Base-by-base conservation (phyloP, 92 coral and sea anemone genomes). In the Meandrina meandrites region DNA sequence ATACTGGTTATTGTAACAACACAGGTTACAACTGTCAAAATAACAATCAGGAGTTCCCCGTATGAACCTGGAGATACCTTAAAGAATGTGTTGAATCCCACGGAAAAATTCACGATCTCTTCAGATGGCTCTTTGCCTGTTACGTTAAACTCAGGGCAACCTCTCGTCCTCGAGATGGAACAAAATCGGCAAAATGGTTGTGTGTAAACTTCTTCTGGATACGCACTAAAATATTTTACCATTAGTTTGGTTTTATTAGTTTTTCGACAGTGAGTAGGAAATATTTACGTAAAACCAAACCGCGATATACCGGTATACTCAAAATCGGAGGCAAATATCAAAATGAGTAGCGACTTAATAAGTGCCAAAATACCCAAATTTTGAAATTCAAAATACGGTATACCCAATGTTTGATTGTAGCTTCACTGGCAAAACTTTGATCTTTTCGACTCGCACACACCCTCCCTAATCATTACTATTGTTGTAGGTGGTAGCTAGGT, bases 1-100 rank as follows among this genome's bases (percentile, higher is more conserved):
- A 70, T 87, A 45, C 84, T 94, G 47, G 80, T 94, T 18, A 84
- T 94, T 32, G 66, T 94, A 28, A 90, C 97, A 32, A 78, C 88
- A 18, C 74, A 34, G n/a, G 75, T 53, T 4, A 78, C 22, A 14
- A 89, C 91, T 27, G 78, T 60, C 15, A 83, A 82, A 16, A 74
- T 88, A 22, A 80, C 37, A 30, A 24, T 92, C 62, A 35, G 75
- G 78, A 80, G 86, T 42, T 86, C 90, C 76, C 93, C 93, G 11
- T 94, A 83, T 80, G 45, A 89, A n/a, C 53, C 79, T 21, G 95
- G 93, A 18, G 72, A 77, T 24, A 48, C 28, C 47, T 60, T 94
- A 15, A 70, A 78, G 27, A 94, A 94, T 79, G 67, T 87, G 31
- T 89, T 94, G 31, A 92, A 92, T 74, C 31, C 42, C 48, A 70